phyloP scores from a whole-genome alignment of 2,797 vertebrate genomes.

The Onychomys torridus region DNA sequence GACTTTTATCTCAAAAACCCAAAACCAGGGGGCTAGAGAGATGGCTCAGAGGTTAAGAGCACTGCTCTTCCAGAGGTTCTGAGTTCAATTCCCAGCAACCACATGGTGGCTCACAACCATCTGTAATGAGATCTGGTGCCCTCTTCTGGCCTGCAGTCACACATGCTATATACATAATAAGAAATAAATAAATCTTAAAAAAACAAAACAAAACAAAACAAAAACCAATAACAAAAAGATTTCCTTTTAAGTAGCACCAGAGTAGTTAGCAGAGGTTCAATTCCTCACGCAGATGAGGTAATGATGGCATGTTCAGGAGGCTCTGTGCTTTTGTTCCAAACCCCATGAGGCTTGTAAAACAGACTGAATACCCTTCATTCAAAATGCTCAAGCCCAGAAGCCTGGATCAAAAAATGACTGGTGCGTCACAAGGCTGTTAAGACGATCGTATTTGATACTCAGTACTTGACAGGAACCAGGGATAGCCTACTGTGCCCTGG shows the following conservation, averaged over 20 bases:
- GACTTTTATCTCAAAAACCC: not conserved
- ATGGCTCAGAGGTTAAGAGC: too few relatives aligned
- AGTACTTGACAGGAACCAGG: not conserved
- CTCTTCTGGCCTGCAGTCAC: too few relatives aligned
- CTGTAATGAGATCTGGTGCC: too few relatives aligned
- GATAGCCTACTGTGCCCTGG: not conserved
- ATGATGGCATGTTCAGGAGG: too few relatives aligned
- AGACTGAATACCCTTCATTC: not conserved
- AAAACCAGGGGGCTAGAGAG: too few relatives aligned
- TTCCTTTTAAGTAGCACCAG: not conserved
- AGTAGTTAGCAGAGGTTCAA: not conserved
- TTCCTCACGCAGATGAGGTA: not conserved
- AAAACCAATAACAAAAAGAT: not conserved
- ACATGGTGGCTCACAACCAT: too few relatives aligned
- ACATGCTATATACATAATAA: too few relatives aligned
- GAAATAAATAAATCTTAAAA: too few relatives aligned
- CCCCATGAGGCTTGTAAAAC: not conserved
- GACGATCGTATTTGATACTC: not conserved
- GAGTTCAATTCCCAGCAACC: too few relatives aligned
- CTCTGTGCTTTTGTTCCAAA: not conserved
- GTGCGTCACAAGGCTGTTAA: not conserved
- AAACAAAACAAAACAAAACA: too few relatives aligned
- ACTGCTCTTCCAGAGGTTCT: too few relatives aligned
- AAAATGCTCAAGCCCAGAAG: not conserved
- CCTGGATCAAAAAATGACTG: not conserved